Evolutionary conservation across 2,797 vertebrate genomes (phyloP).

Genomic region (Pogoniulus pusillus): DNA sequence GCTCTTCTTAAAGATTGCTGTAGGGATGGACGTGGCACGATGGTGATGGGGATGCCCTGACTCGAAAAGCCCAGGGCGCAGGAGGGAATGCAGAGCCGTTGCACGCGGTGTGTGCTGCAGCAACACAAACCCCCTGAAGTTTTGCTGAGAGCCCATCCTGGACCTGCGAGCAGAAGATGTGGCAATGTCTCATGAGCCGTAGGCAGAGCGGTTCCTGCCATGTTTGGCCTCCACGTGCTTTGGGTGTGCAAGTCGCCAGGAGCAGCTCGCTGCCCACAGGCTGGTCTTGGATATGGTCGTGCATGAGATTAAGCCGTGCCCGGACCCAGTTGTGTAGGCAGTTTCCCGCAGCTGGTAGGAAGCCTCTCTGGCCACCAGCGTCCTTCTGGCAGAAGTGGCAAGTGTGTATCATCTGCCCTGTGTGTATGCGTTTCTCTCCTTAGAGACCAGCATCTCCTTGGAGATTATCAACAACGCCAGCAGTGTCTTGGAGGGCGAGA

Average conservation of each 20-base stretch:
- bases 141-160: not conserved
- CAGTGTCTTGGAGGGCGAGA: conserved; percentile 87
- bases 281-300: conserved; percentile 50
- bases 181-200: not conserved
- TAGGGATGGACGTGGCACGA: conserved; percentile 14
- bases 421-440: conserved; percentile 61
- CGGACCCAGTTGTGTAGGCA: conserved; percentile 45
- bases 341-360: conserved; percentile 32
- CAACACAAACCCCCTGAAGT: conserved; percentile 13
- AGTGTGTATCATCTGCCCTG: conserved; percentile 10
- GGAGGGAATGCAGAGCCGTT: not conserved
- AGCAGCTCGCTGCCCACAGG: conserved; percentile 58
- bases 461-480: conserved; percentile 87
- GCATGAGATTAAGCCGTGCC: conserved; percentile 35
- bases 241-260: conserved; percentile 52
- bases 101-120: not conserved
- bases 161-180: conserved; percentile 53
- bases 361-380: conserved; percentile 7
- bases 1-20: not conserved
- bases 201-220: conserved; percentile 44
- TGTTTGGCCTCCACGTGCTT: conserved; percentile 24
- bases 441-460: conserved; percentile 94
- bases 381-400: conserved; percentile 29
- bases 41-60: not conserved
- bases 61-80: not conserved